phyloP scores from a whole-genome alignment of 2,797 vertebrate species.

The Buceros bicornis region DNA sequence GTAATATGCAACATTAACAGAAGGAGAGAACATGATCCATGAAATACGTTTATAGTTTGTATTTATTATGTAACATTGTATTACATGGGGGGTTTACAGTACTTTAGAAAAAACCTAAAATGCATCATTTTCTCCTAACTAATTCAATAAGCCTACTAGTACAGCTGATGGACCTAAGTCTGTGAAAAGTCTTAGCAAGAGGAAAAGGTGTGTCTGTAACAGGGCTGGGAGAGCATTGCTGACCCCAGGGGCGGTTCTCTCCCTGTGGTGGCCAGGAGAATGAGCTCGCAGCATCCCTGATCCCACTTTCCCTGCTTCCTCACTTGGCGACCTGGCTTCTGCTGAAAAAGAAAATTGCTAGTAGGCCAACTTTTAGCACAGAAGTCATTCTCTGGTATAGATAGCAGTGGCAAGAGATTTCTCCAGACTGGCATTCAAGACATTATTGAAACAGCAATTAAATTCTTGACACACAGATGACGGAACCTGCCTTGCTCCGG shows the following conservation, averaged over 20 bases:
- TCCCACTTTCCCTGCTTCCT: fast-evolving
- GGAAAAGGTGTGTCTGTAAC: background rate
- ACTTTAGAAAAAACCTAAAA: background rate
- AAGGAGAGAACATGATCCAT: background rate
- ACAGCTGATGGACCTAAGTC: background rate
- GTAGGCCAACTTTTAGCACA: background rate
- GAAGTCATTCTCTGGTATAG: background rate
- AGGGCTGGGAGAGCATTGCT: background rate
- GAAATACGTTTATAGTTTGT: too few relatives aligned
- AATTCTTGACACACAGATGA: background rate
- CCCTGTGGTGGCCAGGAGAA: slow-evolving; percentile 67
- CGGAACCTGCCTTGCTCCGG: background rate
- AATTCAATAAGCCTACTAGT: background rate
- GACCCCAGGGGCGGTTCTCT: background rate
- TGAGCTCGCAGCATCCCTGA: background rate
- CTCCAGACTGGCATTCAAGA: background rate
- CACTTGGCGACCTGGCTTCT: background rate
- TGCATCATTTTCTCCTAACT: background rate
- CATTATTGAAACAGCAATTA: background rate
- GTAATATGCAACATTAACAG: background rate
- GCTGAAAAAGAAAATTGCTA: background rate
- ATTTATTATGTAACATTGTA: background rate
- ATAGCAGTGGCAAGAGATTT: background rate
- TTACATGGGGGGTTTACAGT: fast-evolving
- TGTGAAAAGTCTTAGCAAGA: background rate